Evolutionary conservation across 2,113 vertebrate species (phyloP).

Genomic region (Ciconia stormi): DNA sequence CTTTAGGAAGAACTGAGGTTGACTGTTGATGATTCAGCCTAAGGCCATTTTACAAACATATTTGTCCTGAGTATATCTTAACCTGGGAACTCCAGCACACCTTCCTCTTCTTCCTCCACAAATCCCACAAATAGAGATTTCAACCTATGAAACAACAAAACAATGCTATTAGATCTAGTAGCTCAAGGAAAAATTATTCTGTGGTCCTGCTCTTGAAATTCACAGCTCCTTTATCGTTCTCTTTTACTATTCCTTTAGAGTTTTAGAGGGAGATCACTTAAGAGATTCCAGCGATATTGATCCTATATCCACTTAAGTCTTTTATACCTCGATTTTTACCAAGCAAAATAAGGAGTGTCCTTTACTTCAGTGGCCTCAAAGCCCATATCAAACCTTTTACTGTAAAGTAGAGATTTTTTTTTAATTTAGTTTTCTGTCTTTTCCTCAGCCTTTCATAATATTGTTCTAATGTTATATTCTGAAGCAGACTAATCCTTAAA

Average conservation of each 20-base stretch:
- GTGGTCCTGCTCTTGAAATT: not conserved
- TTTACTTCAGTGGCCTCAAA: not conserved
- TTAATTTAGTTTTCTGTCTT: not conserved
- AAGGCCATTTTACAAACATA: not conserved
- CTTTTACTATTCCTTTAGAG: not conserved
- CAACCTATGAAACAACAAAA: not conserved
- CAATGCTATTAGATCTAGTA: not conserved
- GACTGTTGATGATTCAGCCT: not conserved
- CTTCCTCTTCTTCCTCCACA: not conserved
- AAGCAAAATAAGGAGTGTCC: not conserved
- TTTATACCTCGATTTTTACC: not conserved
- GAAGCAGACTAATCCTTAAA: not conserved
- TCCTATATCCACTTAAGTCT: not conserved
- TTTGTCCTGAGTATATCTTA: not conserved
- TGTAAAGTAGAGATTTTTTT: not conserved
- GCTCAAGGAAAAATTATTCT: not conserved
- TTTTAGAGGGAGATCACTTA: not conserved
- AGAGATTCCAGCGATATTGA: not conserved
- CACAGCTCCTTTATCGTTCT: not conserved
- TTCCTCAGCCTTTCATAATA: not conserved
- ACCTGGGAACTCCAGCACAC: not conserved
- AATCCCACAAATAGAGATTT: not conserved
- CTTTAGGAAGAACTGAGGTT: not conserved
- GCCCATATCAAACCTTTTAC: not conserved
- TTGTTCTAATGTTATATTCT: not conserved